Conservation (phyloP, 1,140 invertebrate species). For the Spodoptera frugiperda region DNA sequence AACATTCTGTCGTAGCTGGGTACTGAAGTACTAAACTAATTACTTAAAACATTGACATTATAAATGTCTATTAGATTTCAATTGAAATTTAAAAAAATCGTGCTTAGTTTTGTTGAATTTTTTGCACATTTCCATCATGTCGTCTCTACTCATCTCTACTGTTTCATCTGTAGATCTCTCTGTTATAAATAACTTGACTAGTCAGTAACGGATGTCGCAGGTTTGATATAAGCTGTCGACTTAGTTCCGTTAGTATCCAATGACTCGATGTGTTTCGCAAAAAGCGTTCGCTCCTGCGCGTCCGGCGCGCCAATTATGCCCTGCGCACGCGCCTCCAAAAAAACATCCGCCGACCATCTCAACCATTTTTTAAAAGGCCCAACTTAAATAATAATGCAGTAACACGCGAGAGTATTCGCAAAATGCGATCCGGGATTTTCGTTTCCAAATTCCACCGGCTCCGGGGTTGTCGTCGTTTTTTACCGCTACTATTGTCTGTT, state of each 20-base stretch:
- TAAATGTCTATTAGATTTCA: too few species aligned
- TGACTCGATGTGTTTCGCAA: constrained; percentile 49
- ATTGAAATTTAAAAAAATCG: too few species aligned
- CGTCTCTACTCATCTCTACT: too few species aligned
- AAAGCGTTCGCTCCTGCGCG: constrained; percentile 65
- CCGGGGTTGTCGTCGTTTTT: constrained; percentile 72
- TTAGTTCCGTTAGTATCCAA: constrained; percentile 54
- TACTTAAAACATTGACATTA: too few species aligned
- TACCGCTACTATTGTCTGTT: constrained; percentile 79
- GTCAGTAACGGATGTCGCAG: neutral
- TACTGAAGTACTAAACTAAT: neutral
- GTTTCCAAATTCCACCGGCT: constrained; percentile 78
- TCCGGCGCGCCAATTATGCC: constrained; percentile 80
- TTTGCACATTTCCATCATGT: too few species aligned
- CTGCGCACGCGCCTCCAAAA: constrained; percentile 83
- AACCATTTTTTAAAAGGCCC: constrained; percentile 80
- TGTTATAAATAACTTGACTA: neutral
- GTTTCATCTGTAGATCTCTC: too few species aligned
- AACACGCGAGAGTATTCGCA: constrained; percentile 85
- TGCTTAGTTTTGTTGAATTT: too few species aligned
- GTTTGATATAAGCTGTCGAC: neutral
- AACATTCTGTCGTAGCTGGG: neutral
- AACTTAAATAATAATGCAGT: constrained; percentile 86
- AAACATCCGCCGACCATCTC: constrained; percentile 75
- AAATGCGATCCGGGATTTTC: constrained; percentile 85